Evolutionary conservation across 2,113 vertebrate genomes (phyloP).

Genomic region (Neoarius graeffei): DNA sequence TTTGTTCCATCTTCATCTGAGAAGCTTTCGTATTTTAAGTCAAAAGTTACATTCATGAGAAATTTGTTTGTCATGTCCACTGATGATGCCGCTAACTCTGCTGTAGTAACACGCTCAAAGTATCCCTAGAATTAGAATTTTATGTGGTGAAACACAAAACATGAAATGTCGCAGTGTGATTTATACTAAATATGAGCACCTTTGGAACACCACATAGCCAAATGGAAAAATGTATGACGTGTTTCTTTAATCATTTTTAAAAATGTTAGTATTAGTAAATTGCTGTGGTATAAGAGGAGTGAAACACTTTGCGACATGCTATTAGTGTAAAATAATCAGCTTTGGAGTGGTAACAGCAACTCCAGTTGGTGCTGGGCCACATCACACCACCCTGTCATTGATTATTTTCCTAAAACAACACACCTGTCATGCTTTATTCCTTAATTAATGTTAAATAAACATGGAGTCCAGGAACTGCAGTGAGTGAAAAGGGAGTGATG

Average conservation of each 20-base stretch:
- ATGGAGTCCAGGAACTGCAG: not conserved
- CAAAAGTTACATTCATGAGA: too few relatives aligned
- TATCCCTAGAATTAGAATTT: not conserved
- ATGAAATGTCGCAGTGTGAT: too few relatives aligned
- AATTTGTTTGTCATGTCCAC: not conserved
- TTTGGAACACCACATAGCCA: too few relatives aligned
- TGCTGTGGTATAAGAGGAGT: not conserved
- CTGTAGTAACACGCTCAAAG: not conserved
- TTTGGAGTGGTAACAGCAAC: not conserved
- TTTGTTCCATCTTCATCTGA: not conserved
- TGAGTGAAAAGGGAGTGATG: not conserved
- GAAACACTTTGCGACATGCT: not conserved
- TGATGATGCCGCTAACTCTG: too few relatives aligned
- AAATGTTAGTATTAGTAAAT: not conserved
- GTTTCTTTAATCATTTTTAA: not conserved
- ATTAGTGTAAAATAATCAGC: not conserved
- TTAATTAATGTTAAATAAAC: not conserved
- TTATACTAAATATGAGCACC: too few relatives aligned
- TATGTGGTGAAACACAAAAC: not conserved
- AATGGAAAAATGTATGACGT: not conserved
- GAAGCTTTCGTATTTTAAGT: too few relatives aligned
- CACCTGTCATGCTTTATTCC: not conserved
- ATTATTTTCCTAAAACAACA: not conserved
- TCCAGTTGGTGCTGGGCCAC: not conserved
- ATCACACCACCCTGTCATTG: not conserved